Evolutionary conservation across 37 sponge, comb jelly and placozoan genomes (phyloP).

Genomic region (Ephydatia muelleri): DNA sequence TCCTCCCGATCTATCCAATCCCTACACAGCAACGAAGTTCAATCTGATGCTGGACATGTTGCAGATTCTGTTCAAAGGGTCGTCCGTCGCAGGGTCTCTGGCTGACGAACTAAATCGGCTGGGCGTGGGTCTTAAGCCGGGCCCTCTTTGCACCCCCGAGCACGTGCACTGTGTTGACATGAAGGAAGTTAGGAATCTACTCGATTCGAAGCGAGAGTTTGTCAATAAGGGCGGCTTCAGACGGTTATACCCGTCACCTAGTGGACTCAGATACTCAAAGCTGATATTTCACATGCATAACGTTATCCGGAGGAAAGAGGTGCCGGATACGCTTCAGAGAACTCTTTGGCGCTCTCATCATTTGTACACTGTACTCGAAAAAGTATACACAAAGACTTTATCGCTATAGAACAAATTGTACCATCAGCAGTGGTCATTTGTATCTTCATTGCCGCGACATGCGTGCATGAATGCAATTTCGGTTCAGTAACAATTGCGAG

Average conservation of each 20-base stretch:
- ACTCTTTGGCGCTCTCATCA: slow-evolving; percentile 60
- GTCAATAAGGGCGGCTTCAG: slow-evolving; percentile 53
- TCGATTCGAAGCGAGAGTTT: slow-evolving; percentile 62
- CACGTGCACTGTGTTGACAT: slow-evolving; percentile 62
- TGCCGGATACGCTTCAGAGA: slow-evolving; percentile 7
- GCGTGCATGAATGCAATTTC: neutral
- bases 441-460: neutral
- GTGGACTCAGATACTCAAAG: slow-evolving; percentile 47
- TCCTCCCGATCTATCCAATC: slow-evolving; percentile 58
- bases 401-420: neutral
- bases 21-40: slow-evolving; percentile 83
- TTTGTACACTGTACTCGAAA: slow-evolving; percentile 57
- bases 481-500: neutral
- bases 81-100: slow-evolving; percentile 14
- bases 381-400: neutral
- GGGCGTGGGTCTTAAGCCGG: slow-evolving; percentile 64
- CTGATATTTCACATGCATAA: slow-evolving; percentile 49
- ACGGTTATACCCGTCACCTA: slow-evolving; percentile 64
- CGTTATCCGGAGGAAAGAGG: slow-evolving; percentile 17
- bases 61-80: slow-evolving; percentile 54
- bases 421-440: too few species aligned
- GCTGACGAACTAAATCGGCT: slow-evolving; percentile 23
- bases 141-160: slow-evolving; percentile 38
- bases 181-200: slow-evolving; percentile 46
- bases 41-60: slow-evolving; percentile 77